Percentiles rank a stretch among this genome's conserved stretches.
Evolutionary conservation across 2,113 vertebrate genomes (phyloP).

Genomic region (Carlito syrichta): DNA sequence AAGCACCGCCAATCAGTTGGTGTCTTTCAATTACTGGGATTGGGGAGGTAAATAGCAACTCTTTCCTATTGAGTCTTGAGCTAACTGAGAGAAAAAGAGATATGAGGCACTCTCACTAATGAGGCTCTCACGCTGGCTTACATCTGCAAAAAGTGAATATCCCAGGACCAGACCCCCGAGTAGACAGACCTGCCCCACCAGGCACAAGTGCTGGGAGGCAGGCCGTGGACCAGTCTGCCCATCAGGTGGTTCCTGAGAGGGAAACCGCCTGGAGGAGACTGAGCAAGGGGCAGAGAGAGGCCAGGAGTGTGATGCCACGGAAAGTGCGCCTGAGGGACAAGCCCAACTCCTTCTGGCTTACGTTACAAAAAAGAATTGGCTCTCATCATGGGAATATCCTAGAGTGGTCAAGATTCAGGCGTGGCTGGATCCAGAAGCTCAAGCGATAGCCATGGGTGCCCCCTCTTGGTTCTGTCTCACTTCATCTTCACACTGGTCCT

Average conservation of each 20-base stretch:
- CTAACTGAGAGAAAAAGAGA: too few species aligned
- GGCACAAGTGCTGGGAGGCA: rapidly evolving
- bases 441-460: rapidly evolving
- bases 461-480: background rate
- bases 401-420: background rate
- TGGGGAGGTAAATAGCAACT: too few species aligned
- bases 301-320: background rate
- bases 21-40: background rate
- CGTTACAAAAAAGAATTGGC: background rate
- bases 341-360: background rate
- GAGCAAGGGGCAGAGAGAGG: background rate
- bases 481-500: background rate
- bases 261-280: too few species aligned
- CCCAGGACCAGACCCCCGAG: background rate
- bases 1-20: too few species aligned
- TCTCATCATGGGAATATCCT: background rate
- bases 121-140: background rate
- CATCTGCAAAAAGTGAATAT: background rate
- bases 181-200: background rate
- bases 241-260: background rate
- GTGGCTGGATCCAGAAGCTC: background rate
- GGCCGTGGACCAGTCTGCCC: background rate
- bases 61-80: too few species aligned
- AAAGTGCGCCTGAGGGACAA: background rate
- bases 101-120: background rate